A percentile compares a stretch with the other conserved stretches of the same genome.
Evolutionary conservation across 1,140 invertebrate species (phyloP).

Genomic region (Zaprionus ghesquierei): DNA sequence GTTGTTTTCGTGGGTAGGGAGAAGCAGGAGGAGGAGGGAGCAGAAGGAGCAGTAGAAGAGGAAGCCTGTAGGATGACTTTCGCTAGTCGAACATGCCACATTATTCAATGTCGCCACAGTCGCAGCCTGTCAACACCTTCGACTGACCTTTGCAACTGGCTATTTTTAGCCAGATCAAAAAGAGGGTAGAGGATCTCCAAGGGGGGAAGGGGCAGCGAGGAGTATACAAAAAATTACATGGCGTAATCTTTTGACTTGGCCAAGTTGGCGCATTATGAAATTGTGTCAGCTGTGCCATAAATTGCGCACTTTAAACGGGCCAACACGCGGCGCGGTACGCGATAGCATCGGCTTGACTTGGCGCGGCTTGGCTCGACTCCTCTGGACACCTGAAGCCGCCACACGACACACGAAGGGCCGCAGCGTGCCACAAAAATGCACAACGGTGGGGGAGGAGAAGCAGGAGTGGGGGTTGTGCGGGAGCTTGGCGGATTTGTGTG

Average conservation of each 20-base stretch:
- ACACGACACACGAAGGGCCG: slow-evolving; percentile 33
- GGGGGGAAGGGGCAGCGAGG: neutral
- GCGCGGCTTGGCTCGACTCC: neutral
- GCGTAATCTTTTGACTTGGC: slow-evolving; percentile 54
- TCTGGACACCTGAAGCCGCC: slow-evolving; percentile 59
- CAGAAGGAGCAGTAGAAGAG: neutral
- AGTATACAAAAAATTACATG: slow-evolving; percentile 26
- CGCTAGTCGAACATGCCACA: slow-evolving; percentile 16
- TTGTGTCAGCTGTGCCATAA: slow-evolving; percentile 75
- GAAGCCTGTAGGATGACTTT: slow-evolving; percentile 18
- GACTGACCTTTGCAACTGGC: slow-evolving; percentile 25
- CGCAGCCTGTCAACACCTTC: slow-evolving; percentile 46
- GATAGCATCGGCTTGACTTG: slow-evolving; percentile 13
- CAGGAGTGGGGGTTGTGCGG: neutral
- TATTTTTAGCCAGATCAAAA: slow-evolving; percentile 63
- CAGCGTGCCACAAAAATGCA: slow-evolving; percentile 34
- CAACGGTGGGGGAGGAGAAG: neutral
- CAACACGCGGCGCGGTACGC: slow-evolving; percentile 2
- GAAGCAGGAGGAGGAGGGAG: neutral
- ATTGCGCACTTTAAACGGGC: slow-evolving; percentile 69
- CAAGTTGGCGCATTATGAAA: slow-evolving; percentile 59
- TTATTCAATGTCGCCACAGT: slow-evolving; percentile 57
- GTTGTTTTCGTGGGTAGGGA: slow-evolving; percentile 25
- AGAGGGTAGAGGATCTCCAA: neutral
- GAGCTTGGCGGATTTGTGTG: slow-evolving; percentile 10